These are phyloP conservation scores for Tetrax tetrax DNA, from an alignment of 2,113 vertebrate species.

Conservation along the genomic window DNA sequence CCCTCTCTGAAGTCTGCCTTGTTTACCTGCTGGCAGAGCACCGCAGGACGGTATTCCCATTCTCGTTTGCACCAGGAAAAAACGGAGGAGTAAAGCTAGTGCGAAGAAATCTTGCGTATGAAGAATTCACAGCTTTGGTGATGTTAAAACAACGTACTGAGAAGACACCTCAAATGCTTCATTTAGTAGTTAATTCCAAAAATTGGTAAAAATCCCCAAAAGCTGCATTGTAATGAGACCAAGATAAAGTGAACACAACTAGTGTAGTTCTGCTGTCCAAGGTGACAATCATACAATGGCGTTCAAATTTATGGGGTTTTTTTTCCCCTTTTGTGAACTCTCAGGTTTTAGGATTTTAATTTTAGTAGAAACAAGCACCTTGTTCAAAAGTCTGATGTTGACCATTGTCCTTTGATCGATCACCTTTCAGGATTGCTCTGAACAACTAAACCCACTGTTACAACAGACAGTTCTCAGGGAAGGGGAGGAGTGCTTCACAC, in stretches of 20 bases:
- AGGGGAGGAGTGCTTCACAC: background rate
- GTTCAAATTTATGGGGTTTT: background rate
- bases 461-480: background rate
- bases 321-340: background rate
- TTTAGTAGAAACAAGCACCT: background rate
- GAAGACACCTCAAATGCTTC: background rate
- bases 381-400: background rate
- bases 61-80: no score
- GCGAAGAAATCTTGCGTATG: background rate
- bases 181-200: background rate
- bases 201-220: background rate
- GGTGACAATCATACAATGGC: fast-evolving
- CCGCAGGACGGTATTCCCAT: background rate
- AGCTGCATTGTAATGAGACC: background rate
- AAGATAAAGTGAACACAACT: fast-evolving
- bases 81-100: background rate
- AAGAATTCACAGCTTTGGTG: background rate
- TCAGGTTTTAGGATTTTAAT: background rate
- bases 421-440: background rate
- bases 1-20: background rate
- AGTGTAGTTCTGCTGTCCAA: background rate
- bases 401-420: background rate
- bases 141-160: background rate
- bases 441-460: background rate
- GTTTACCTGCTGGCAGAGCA: no score